A percentile compares a stretch with the other conserved stretches of the same genome.
Evolutionary conservation across 1,140 invertebrate species (phyloP).

Genomic region (Drosophila seguyi): DNA sequence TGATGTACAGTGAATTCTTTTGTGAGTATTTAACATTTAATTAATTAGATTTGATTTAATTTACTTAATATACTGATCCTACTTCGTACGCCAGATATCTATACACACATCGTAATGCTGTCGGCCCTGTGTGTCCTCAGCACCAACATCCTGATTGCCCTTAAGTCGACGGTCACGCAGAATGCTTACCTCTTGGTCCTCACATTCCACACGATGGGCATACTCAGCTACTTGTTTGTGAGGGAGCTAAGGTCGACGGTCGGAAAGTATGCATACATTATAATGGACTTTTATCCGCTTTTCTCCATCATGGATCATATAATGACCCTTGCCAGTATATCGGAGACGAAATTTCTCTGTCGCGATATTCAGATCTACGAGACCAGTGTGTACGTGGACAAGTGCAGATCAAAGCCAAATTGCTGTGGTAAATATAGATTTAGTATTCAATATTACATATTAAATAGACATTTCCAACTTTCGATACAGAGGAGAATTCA

Average conservation of each 20-base stretch:
- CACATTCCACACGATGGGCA: conserved; percentile 31
- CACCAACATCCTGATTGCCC: conserved; percentile 28
- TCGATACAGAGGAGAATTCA: neutral
- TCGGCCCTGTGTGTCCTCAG: conserved; percentile 34
- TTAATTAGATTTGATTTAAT: too few species aligned
- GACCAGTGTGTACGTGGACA: conserved; percentile 50
- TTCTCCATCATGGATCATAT: conserved; percentile 32
- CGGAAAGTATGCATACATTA: neutral
- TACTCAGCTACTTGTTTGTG: conserved; percentile 3
- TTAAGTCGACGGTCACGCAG: neutral
- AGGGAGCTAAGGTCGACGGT: neutral
- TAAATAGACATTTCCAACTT: too few species aligned
- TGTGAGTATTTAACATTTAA: conserved; percentile 17
- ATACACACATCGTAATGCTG: conserved; percentile 14
- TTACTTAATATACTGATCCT: too few species aligned
- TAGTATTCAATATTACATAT: too few species aligned
- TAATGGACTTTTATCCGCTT: conserved; percentile 30
- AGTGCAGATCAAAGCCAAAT: conserved; percentile 34
- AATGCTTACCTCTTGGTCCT: conserved; percentile 28
- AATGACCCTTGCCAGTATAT: neutral
- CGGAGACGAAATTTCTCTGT: conserved; percentile 11
- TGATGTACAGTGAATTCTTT: conserved; percentile 10
- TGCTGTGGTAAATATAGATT: conserved; percentile 60
- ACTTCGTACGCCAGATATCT: conserved; percentile 2
- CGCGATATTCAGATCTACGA: conserved; percentile 38